phyloP scores from a whole-genome alignment of 2,113 vertebrate species.

The Zosterops pallidus region DNA sequence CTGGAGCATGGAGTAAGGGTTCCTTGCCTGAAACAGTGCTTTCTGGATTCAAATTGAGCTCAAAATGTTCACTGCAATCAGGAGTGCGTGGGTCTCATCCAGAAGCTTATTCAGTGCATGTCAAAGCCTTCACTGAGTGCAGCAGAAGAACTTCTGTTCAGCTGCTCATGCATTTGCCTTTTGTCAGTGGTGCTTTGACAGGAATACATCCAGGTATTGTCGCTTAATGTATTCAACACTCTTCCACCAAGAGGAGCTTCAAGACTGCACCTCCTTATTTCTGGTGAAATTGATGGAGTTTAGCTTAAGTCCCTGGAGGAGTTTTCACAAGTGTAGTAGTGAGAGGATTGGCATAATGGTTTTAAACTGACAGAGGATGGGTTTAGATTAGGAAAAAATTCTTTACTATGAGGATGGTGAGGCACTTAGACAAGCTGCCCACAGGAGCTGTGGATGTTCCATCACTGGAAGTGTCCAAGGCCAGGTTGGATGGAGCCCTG shows the following conservation, averaged over 20 bases:
- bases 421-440: background rate
- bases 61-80: background rate
- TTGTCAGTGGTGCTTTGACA: accelerated
- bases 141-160: background rate
- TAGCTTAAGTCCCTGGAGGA: background rate
- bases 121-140: background rate
- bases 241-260: background rate
- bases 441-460: accelerated
- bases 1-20: background rate
- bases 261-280: background rate
- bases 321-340: background rate
- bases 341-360: background rate
- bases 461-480: background rate
- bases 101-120: accelerated
- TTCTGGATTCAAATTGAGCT: background rate
- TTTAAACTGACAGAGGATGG: background rate
- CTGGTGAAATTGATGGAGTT: background rate
- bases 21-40: background rate
- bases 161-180: background rate
- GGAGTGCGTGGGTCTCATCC: background rate
- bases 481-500: background rate
- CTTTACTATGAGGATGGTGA: background rate
- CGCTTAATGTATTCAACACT: background rate
- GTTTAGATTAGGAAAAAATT: background rate
- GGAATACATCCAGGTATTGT: background rate